These are phyloP conservation scores for Geothlypis trichas DNA, from an alignment of 2,113 vertebrate genomes.

Conservation along the genomic window DNA sequence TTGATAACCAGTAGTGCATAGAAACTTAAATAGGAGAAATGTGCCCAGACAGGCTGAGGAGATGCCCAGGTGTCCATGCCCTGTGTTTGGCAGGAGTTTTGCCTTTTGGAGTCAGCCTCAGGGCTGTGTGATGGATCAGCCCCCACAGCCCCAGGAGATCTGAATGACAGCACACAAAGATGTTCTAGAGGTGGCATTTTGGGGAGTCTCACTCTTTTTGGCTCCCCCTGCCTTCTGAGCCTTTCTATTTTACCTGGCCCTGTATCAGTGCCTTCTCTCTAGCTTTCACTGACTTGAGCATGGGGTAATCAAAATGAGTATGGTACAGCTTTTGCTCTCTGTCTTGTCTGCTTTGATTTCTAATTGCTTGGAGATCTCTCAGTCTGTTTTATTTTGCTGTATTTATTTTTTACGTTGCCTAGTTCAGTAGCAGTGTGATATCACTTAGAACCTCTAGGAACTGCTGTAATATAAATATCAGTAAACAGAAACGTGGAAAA, in stretches of 20 bases:
- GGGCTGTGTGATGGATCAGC: background rate
- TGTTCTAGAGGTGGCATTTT: background rate
- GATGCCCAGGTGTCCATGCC: fast-evolving
- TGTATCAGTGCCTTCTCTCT: background rate
- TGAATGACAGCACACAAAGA: fast-evolving
- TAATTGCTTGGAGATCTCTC: background rate
- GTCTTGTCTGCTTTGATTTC: background rate
- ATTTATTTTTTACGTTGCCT: background rate
- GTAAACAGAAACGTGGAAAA: background rate
- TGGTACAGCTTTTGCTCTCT: background rate
- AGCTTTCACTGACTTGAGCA: background rate
- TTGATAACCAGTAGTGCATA: constrained; percentile 43
- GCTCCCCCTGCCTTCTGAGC: background rate
- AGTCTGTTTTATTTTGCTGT: background rate
- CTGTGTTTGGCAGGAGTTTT: background rate
- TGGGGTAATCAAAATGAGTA: background rate
- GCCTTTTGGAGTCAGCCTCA: background rate
- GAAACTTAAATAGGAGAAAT: background rate
- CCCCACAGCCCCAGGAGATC: background rate
- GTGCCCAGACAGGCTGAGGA: background rate
- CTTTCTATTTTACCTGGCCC: background rate
- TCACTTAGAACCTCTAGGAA: background rate
- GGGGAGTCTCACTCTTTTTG: fast-evolving
- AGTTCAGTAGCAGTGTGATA: background rate
- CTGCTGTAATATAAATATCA: background rate